Percentiles rank a stretch among this genome's conserved stretches.
phyloP scores from a whole-genome alignment of 2,113 vertebrate species.

The Narcine bancroftii region DNA sequence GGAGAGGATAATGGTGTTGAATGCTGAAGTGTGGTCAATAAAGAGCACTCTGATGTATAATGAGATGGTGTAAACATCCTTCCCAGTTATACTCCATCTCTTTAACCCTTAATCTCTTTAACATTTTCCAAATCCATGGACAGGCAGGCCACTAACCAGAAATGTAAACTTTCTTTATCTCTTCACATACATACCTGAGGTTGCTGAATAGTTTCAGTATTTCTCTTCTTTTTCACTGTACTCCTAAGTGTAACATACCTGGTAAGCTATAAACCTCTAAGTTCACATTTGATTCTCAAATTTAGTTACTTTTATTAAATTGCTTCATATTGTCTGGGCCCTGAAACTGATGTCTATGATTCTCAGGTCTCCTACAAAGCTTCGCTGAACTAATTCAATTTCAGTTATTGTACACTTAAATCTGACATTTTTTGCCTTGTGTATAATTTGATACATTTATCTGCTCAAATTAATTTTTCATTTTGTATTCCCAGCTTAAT shows the following conservation, averaged over 20 bases:
- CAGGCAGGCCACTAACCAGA: background rate
- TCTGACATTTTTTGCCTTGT: constrained; percentile 3
- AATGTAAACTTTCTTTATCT: background rate
- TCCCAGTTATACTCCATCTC: background rate
- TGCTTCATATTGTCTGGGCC: background rate
- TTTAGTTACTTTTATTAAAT: constrained; percentile 10
- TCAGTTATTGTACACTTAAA: background rate
- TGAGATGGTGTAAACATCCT: too few species aligned
- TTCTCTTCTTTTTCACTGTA: background rate
- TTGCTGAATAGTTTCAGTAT: background rate
- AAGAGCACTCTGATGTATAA: too few species aligned
- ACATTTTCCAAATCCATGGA: too few species aligned
- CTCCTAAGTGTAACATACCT: background rate
- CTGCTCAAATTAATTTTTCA: constrained; percentile 4
- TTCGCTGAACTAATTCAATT: constrained; percentile 11
- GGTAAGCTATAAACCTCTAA: background rate
- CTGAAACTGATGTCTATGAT: background rate
- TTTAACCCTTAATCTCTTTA: background rate
- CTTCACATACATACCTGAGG: background rate
- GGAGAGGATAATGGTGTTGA: too few species aligned
- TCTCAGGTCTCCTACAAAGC: background rate
- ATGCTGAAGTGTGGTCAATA: too few species aligned
- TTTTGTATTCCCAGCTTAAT: background rate
- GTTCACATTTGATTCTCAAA: background rate
- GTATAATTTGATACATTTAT: background rate